Evolutionary conservation across 2,113 vertebrate species (phyloP).

Genomic region (Chionis minor): DNA sequence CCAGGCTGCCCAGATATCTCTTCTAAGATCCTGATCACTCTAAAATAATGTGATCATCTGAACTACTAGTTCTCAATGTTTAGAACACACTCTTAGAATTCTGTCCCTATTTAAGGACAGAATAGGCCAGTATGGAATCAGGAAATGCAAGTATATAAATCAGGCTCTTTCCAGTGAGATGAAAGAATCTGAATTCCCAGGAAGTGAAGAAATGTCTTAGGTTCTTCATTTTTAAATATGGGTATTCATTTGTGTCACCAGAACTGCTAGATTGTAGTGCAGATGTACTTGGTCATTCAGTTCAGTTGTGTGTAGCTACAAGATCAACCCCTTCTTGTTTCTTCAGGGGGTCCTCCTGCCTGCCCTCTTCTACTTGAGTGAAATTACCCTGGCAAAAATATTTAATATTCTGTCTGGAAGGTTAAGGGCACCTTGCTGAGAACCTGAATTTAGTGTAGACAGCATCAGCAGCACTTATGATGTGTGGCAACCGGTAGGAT

Average conservation of each 20-base stretch:
- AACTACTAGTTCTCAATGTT: not conserved
- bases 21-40: not conserved
- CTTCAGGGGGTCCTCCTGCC: not conserved
- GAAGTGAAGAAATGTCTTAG: not conserved
- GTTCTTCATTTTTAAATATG: not conserved
- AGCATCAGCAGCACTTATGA: not conserved
- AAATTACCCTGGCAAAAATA: not conserved
- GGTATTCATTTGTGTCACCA: not conserved
- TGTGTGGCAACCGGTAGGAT: not conserved
- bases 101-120: not conserved
- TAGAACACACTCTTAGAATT: not conserved
- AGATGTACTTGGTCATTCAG: rapidly evolving
- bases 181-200: not conserved
- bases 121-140: not conserved
- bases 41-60: not conserved
- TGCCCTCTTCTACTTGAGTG: not conserved
- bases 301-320: not conserved
- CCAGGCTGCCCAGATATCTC: not conserved
- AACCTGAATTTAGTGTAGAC: not conserved
- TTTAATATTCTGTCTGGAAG: not conserved
- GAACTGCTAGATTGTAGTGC: not conserved
- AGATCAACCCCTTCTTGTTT: not conserved
- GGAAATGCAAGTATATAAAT: not conserved
- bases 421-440: not conserved
- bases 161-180: not conserved